A percentile compares a stretch with the other conserved stretches of the same genome.
Evolutionary conservation across 2,797 vertebrate genomes (phyloP).

Genomic region (Heterohyrax brucei): DNA sequence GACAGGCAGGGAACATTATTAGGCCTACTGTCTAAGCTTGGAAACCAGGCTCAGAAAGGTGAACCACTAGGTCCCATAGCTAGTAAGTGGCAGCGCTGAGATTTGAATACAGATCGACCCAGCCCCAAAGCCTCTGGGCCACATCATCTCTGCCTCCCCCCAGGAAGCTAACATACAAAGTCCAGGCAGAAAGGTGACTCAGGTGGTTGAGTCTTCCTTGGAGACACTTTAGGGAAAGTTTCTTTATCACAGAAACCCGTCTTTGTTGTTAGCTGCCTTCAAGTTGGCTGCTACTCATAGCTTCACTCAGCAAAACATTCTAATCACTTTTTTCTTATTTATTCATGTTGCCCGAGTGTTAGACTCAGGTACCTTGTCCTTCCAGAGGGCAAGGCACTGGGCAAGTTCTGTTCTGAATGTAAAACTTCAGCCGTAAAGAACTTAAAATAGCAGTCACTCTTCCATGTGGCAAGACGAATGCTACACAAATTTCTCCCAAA

Average conservation of each 20-base stretch:
- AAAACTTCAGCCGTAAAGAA: not conserved
- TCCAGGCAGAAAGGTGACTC: not conserved
- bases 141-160: not conserved
- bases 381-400: not conserved
- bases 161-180: not conserved
- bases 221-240: not conserved
- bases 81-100: not conserved
- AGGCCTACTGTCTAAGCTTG: not conserved
- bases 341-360: not conserved
- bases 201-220: not conserved
- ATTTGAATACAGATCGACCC: not conserved
- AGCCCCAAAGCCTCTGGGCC: not conserved
- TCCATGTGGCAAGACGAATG: not conserved
- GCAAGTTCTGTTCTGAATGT: not conserved
- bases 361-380: not conserved
- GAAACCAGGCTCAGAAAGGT: not conserved
- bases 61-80: not conserved
- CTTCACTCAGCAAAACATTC: too few relatives aligned
- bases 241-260: not conserved
- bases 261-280: too few relatives aligned
- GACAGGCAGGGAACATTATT: not conserved
- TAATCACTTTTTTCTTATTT: not conserved
- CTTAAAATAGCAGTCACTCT: not conserved
- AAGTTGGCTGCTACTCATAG: too few relatives aligned
- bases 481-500: not conserved